A percentile compares a stretch with the other conserved stretches of the same genome.
Conservation (phyloP, 2,113 vertebrate genomes). For the Illadopsis cleaveri region DNA sequence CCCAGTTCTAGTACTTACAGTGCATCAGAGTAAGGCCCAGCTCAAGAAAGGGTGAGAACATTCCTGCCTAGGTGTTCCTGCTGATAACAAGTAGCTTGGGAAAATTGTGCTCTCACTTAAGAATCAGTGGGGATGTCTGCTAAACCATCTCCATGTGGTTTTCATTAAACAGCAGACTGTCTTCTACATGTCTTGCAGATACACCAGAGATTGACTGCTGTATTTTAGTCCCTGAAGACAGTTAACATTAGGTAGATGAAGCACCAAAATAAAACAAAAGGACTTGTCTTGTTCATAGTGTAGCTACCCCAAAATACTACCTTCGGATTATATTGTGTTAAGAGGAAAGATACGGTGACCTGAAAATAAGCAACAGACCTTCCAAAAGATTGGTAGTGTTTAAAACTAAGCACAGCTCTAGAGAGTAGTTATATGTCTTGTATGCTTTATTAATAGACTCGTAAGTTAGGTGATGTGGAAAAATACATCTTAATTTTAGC, state of each 20-base stretch:
- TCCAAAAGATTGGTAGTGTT: not conserved
- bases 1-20: not conserved
- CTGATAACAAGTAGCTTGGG: not conserved
- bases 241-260: not conserved
- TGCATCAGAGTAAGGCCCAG: not conserved
- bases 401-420: not conserved
- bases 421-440: not conserved
- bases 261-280: not conserved
- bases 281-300: not conserved
- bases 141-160: not conserved
- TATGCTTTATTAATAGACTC: conserved; percentile 4
- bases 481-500: conserved; percentile 50
- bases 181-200: not conserved
- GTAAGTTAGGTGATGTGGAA: conserved; percentile 15
- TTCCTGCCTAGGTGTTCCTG: not conserved
- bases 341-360: rapidly evolving
- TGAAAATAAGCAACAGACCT: not conserved
- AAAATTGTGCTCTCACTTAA: not conserved
- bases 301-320: not conserved
- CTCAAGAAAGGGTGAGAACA: not conserved
- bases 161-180: not conserved
- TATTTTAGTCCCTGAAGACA: not conserved
- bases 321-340: not conserved
- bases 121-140: not conserved
- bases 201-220: not conserved